These are phyloP conservation scores for Centropus unirufus DNA, from an alignment of 2,113 vertebrate species.

Conservation along the genomic window DNA sequence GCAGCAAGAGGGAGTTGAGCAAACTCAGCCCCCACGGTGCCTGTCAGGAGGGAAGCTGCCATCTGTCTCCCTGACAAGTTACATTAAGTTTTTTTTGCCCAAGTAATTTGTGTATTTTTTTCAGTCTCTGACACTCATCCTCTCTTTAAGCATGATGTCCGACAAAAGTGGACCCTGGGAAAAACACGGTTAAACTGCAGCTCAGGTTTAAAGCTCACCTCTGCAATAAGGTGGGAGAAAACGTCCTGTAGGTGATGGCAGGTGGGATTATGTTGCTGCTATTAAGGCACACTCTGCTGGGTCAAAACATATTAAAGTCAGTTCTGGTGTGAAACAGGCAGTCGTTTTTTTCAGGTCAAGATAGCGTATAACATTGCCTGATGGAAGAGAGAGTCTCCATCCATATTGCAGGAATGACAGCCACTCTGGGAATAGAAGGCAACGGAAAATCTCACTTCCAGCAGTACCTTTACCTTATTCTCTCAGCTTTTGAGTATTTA, in stretches of 20 bases:
- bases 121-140: not conserved
- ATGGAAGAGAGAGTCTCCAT: not conserved
- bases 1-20: not conserved
- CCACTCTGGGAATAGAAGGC: not conserved
- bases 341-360: not conserved
- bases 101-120: not conserved
- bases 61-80: constrained; percentile 36
- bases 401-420: not conserved
- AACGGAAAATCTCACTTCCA: not conserved
- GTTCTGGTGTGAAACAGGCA: not conserved
- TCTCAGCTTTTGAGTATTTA: not conserved
- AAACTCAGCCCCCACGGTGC: not conserved
- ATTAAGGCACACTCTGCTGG: not conserved
- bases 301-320: not conserved
- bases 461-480: not conserved
- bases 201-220: not conserved
- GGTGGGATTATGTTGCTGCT: not conserved
- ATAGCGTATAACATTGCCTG: not conserved
- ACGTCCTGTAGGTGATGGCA: not conserved
- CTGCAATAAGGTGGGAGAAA: not conserved
- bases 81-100: not conserved
- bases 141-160: not conserved
- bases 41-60: not conserved
- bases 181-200: not conserved
- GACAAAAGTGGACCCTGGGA: not conserved